A percentile compares a stretch with the other conserved stretches of the same genome.
Conservation (phyloP, 2,113 vertebrate species). For the Elgaria multicarinata region DNA sequence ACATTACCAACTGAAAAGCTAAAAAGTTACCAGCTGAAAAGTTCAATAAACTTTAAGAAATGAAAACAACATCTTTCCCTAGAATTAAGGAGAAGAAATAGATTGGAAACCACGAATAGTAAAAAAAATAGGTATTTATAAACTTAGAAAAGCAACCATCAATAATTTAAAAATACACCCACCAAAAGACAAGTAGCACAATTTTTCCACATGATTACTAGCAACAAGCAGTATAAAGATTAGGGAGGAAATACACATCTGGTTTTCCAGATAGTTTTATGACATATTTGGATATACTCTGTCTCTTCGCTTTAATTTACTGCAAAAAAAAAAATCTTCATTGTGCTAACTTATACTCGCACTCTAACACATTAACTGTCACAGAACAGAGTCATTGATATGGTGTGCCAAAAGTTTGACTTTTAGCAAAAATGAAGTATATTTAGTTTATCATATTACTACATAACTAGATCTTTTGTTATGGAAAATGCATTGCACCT, state of each 20-base stretch:
- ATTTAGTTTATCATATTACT: neutral
- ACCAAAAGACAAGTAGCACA: neutral
- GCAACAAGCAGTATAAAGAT: neutral
- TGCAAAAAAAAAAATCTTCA: neutral
- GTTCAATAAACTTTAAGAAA: neutral
- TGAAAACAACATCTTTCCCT: neutral
- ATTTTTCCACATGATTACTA: neutral
- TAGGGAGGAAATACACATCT: neutral
- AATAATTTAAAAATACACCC: neutral
- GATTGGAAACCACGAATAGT: neutral
- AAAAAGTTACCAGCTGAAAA: too few relatives aligned
- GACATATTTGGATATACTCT: neutral
- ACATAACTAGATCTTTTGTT: neutral
- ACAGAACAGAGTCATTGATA: constrained; percentile 1
- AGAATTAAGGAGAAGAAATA: constrained; percentile 2
- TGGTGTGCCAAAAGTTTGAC: neutral
- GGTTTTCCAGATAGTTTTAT: neutral
- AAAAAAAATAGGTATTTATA: neutral
- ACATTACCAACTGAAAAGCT: neutral
- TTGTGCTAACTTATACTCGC: neutral
- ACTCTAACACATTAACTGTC: neutral
- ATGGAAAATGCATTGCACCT: neutral
- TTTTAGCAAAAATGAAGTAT: neutral
- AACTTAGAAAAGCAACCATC: neutral
- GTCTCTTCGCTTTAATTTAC: neutral